Percentiles rank a stretch among this genome's conserved stretches.
Evolutionary conservation across 2,888 invertebrate genomes (phyloP).

Genomic region (Coecobrya sp.): DNA sequence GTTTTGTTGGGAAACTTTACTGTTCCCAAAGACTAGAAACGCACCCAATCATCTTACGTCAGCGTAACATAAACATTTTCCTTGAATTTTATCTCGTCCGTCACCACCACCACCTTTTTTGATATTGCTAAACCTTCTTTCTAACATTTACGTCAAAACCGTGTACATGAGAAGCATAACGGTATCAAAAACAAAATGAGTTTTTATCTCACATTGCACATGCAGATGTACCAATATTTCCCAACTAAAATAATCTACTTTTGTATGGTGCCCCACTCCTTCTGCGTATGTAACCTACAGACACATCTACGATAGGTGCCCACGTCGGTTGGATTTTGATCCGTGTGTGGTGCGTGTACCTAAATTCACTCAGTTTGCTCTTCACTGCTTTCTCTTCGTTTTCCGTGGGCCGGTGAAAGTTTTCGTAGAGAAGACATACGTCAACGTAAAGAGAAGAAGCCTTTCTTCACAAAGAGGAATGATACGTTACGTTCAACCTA

Average conservation of each 20-base stretch:
- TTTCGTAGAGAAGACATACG: constrained; percentile 80
- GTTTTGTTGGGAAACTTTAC: too few species aligned
- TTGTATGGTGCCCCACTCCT: too few species aligned
- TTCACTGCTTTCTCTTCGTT: constrained; percentile 52
- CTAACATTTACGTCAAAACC: constrained; percentile 49
- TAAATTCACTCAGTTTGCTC: not conserved
- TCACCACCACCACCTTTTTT: constrained; percentile 60
- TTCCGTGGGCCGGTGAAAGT: constrained; percentile 79
- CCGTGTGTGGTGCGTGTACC: not conserved
- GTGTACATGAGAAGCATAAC: constrained; percentile 12
- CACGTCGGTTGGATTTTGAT: too few species aligned
- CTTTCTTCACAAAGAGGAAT: constrained; percentile 47
- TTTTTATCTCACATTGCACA: constrained; percentile 41
- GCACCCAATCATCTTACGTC: too few species aligned
- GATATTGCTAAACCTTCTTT: constrained; percentile 37
- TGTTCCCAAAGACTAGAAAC: too few species aligned
- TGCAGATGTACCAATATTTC: too few species aligned
- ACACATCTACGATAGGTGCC: too few species aligned
- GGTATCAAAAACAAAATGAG: constrained; percentile 62
- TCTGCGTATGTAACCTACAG: too few species aligned
- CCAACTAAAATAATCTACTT: too few species aligned
- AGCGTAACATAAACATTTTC: constrained; percentile 59
- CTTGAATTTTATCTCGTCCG: not conserved
- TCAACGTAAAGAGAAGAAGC: constrained; percentile 64
- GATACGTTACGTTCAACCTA: constrained; percentile 74